Evolutionary conservation across 2,888 invertebrate genomes (phyloP).

Genomic region (Tachina grossa): DNA sequence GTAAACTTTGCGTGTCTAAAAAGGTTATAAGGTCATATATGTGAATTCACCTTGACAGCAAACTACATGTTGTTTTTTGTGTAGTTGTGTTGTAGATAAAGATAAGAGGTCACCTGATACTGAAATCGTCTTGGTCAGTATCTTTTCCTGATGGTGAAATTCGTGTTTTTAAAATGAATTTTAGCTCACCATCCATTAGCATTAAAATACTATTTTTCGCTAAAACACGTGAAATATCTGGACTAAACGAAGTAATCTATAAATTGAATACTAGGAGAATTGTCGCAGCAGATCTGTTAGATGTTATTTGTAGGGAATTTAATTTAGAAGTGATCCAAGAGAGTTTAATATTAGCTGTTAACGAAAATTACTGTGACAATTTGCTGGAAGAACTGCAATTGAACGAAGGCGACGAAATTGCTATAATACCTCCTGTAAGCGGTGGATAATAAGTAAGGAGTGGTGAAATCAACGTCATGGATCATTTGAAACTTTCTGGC

Average conservation of each 20-base stretch:
- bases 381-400: conserved; percentile 84
- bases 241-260: conserved; percentile 84
- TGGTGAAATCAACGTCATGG: conserved; percentile 83
- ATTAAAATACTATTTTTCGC: too few relatives aligned
- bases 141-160: too few relatives aligned
- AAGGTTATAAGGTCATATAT: too few relatives aligned
- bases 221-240: conserved; percentile 88
- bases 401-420: conserved; percentile 90
- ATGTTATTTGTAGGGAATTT: conserved; percentile 85
- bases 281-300: conserved; percentile 85
- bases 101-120: too few relatives aligned
- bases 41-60: too few relatives aligned
- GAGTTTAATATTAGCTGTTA: conserved; percentile 90
- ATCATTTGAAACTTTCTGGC: conserved; percentile 87
- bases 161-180: too few relatives aligned
- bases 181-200: too few relatives aligned
- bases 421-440: conserved; percentile 96
- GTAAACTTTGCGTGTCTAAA: too few relatives aligned
- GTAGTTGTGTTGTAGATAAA: too few relatives aligned
- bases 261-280: conserved; percentile 83
- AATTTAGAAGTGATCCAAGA: conserved; percentile 87
- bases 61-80: too few relatives aligned
- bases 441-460: conserved; percentile 87
- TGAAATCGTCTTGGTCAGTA: too few relatives aligned
- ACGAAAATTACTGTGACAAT: conserved; percentile 89